These are phyloP conservation scores for Erynnis tages DNA, from an alignment of 2,888 invertebrate species.

Conservation along the genomic window DNA sequence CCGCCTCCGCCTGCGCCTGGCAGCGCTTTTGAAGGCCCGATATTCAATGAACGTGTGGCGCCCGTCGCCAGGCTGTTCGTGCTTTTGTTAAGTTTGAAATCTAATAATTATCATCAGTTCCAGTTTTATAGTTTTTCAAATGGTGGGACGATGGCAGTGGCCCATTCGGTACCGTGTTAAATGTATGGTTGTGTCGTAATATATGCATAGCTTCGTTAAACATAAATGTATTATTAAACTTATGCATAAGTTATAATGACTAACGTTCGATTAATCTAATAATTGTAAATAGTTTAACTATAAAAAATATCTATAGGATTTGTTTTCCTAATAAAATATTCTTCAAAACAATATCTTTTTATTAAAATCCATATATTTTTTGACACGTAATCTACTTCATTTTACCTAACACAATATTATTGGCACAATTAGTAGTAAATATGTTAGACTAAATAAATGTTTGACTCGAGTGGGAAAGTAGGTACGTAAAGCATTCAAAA, in stretches of 20 bases:
- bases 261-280: constrained; percentile 65
- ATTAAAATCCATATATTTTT: too few relatives aligned
- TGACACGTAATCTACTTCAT: too few relatives aligned
- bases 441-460: too few relatives aligned
- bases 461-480: too few relatives aligned
- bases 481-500: too few relatives aligned
- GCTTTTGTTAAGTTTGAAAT: constrained; percentile 80
- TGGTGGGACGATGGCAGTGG: constrained; percentile 70
- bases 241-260: constrained; percentile 66
- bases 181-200: constrained; percentile 82
- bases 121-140: constrained; percentile 74
- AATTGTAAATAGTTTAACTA: constrained; percentile 74
- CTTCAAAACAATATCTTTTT: constrained; percentile 40
- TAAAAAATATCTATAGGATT: constrained; percentile 59
- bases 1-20: constrained; percentile 71
- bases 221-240: constrained; percentile 66
- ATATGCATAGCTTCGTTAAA: constrained; percentile 79
- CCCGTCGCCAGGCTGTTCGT: constrained; percentile 46
- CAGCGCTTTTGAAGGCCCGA: constrained; percentile 66
- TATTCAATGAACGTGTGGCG: constrained; percentile 22
- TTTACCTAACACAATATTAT: too few relatives aligned
- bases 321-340: constrained; percentile 79
- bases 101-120: constrained; percentile 73
- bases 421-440: too few relatives aligned
- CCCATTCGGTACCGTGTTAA: constrained; percentile 70